These are phyloP conservation scores for Drosophila erecta DNA, from an alignment of 1,140 invertebrate species.

Conservation along the genomic window DNA sequence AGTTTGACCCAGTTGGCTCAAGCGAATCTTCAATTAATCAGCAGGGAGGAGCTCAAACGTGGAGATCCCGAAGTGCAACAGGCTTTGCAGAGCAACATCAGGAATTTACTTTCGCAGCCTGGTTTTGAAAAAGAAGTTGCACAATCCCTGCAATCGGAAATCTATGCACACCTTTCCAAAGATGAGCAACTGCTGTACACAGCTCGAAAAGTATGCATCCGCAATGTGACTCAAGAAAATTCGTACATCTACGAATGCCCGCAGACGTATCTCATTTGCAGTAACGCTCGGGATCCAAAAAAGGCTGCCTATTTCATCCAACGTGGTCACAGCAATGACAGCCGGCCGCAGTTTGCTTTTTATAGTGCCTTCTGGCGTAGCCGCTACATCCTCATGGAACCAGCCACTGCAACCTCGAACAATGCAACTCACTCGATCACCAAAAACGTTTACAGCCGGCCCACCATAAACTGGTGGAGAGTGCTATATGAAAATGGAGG, in stretches of 20 bases:
- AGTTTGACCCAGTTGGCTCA: conserved; percentile 46
- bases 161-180: conserved; percentile 39
- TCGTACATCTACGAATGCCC: conserved; percentile 71
- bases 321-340: conserved; percentile 33
- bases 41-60: conserved; percentile 35
- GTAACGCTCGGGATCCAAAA: conserved; percentile 54
- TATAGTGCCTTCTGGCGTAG: conserved; percentile 60
- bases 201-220: conserved; percentile 62
- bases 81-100: conserved; percentile 41
- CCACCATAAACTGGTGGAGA: conserved; percentile 52
- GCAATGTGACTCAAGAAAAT: conserved; percentile 48
- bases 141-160: conserved; percentile 9
- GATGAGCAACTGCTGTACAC: conserved; percentile 57
- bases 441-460: conserved; percentile 66
- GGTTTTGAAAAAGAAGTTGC: conserved; percentile 42
- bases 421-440: conserved; percentile 40
- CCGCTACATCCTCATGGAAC: conserved; percentile 59
- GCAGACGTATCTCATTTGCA: conserved; percentile 70
- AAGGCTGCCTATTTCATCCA: conserved; percentile 58
- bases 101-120: conserved; percentile 34
- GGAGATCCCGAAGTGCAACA: conserved; percentile 9
- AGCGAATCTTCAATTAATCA: conserved; percentile 56
- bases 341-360: conserved; percentile 45
- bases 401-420: background rate
- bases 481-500: conserved; percentile 26